phyloP scores from a whole-genome alignment of 2,113 vertebrate genomes.

The Vulpes vulpes region DNA sequence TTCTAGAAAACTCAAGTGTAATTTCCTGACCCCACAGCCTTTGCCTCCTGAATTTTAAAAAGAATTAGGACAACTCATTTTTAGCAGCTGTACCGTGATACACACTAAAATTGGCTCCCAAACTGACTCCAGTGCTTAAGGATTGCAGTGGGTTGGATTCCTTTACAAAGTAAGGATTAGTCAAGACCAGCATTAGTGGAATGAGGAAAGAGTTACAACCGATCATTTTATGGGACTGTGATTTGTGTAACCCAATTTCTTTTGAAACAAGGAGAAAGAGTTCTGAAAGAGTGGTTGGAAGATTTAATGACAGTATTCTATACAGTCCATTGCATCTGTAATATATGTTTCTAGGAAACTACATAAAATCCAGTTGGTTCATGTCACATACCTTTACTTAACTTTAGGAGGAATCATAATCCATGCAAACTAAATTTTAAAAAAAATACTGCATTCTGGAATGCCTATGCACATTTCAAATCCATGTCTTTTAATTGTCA shows the following conservation, averaged over 20 bases:
- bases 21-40: neutral
- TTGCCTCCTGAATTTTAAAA: neutral
- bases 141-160: neutral
- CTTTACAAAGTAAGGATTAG: neutral
- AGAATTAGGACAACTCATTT: neutral
- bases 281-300: neutral
- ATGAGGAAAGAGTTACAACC: slow-evolving; percentile 40
- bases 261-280: slow-evolving; percentile 46
- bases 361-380: slow-evolving; percentile 36
- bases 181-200: neutral
- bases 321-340: neutral
- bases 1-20: neutral
- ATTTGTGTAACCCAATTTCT: slow-evolving; percentile 11
- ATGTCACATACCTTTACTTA: slow-evolving; percentile 37
- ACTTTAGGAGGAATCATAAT: slow-evolving; percentile 46
- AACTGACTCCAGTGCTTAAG: neutral
- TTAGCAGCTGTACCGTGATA: neutral
- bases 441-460: neutral
- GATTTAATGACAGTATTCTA: slow-evolving; percentile 24
- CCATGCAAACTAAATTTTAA: neutral
- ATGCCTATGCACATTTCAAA: neutral
- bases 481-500: neutral
- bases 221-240: neutral
- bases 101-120: neutral
- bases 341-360: slow-evolving; percentile 25